Evolutionary conservation across 2,797 vertebrate species (phyloP).

Genomic region (Morus bassanus): DNA sequence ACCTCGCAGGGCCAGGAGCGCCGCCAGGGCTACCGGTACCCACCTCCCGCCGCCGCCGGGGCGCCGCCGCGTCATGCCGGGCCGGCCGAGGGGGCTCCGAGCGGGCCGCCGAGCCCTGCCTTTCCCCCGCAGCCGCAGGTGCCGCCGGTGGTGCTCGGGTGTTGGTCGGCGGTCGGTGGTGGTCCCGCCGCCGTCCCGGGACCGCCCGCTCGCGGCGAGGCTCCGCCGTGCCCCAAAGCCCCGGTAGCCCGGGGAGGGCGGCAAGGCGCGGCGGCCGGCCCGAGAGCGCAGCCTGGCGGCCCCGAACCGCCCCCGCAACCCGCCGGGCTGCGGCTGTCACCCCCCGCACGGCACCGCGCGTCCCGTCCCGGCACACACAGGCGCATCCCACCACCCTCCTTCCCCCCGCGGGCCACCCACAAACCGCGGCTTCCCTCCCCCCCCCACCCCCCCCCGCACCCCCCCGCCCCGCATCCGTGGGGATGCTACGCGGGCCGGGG

Average conservation of each 20-base stretch:
- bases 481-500: background rate
- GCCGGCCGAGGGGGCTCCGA: background rate
- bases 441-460: background rate
- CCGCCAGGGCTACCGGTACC: conserved; percentile 59
- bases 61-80: conserved; percentile 70
- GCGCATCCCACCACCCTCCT: background rate
- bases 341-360: background rate
- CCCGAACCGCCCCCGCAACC: conserved; percentile 37
- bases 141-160: background rate
- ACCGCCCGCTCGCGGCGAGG: conserved; percentile 49
- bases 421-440: background rate
- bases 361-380: background rate
- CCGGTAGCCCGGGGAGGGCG: conserved; percentile 40
- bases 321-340: conserved; percentile 37
- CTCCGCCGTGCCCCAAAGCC: conserved; percentile 61
- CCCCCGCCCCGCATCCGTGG: background rate
- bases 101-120: conserved; percentile 12
- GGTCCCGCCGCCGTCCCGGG: conserved; percentile 33
- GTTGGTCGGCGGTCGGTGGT: background rate
- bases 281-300: conserved; percentile 78
- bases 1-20: conserved; percentile 71
- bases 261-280: conserved; percentile 23
- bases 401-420: background rate
- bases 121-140: background rate
- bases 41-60: conserved; percentile 57